Percentiles rank a stretch among this genome's conserved stretches.
Conservation (phyloP, 2,797 vertebrate species). For the Cyclura pinguis region DNA sequence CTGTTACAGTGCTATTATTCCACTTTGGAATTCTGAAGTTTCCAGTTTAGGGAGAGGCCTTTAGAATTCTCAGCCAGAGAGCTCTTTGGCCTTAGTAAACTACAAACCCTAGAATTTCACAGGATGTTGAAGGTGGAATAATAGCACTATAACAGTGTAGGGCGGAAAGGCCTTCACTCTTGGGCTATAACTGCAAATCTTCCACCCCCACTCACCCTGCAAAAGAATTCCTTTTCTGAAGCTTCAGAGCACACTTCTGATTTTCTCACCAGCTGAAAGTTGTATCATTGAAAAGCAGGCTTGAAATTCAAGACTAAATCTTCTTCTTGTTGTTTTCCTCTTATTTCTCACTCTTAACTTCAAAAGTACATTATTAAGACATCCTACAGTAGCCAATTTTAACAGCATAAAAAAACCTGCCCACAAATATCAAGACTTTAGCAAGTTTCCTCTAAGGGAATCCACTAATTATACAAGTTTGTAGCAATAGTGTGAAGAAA, state of each 20-base stretch:
- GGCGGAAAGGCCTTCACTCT: neutral
- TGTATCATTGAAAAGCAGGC: conserved; percentile 37
- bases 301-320: conserved; percentile 38
- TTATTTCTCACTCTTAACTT: conserved; percentile 22
- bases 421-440: conserved; percentile 63
- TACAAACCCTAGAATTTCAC: too few species aligned
- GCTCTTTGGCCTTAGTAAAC: too few species aligned
- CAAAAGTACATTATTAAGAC: conserved; percentile 56
- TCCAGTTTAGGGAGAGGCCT: too few species aligned
- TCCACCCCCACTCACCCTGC: neutral
- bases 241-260: neutral
- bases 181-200: neutral
- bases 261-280: conserved; percentile 9
- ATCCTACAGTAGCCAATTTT: conserved; percentile 68
- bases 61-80: too few species aligned
- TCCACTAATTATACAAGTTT: conserved; percentile 76
- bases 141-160: too few species aligned
- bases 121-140: too few species aligned
- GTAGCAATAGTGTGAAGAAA: conserved; percentile 71
- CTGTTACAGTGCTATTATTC: too few species aligned
- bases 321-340: too few species aligned
- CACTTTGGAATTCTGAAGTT: too few species aligned
- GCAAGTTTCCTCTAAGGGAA: conserved; percentile 71
- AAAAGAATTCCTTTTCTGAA: neutral
- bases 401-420: conserved; percentile 64